Evolutionary conservation across 2,888 invertebrate genomes (phyloP), one percentile per base, ranked within the genome.

Genomic region (Eumacrocentrus americanus): DNA sequence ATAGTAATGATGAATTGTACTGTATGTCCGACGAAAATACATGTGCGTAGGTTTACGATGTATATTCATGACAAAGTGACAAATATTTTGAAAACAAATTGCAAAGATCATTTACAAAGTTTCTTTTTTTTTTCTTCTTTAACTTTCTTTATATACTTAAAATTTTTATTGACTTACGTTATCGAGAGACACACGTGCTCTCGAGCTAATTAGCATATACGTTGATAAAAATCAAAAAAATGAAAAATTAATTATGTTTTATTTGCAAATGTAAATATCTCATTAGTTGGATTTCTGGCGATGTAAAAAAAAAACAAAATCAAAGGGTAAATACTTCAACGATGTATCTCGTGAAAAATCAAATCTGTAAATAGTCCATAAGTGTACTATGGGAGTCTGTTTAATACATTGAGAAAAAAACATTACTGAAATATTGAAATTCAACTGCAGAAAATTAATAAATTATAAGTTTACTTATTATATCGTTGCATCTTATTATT

Each of bases 61-160:
- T 65, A 63, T 50, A 64, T 60, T 65, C 44, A 46, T 42, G 35
- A 51, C 50, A 52, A 63, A 60, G 54, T 56, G 53, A 65, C 46
- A 57, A 55, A 67, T 65, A 67, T 65, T 67, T 65, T 65, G 50
- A 61, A 56, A 62, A 63, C 53, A 56, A 9, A 35, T 44, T 55
- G 51, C 16, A 16, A 29, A 35, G 25, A 40, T 54, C 12, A 56
- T 42, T 51, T 5, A 51, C 35, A 51, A 20, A 18, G n/a, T 47
- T 20, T 23, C 23, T 47, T 2, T 47, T 20, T 12, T 18, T 20
- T 22, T 29, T 29, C 29, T 29, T 29, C 9, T 29, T 29, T 29
- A 4, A 29, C 9, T 29, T 29, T 29, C 29, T 29, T 29, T n/a
- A n/a, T n/a, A n/a, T n/a, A n/a, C n/a, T n/a, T n/a, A n/a, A n/a